A percentile compares a stretch with the other conserved stretches of the same genome.
phyloP scores from a whole-genome alignment of 2,888 invertebrate genomes.

The Tromatobia lineatoria region DNA sequence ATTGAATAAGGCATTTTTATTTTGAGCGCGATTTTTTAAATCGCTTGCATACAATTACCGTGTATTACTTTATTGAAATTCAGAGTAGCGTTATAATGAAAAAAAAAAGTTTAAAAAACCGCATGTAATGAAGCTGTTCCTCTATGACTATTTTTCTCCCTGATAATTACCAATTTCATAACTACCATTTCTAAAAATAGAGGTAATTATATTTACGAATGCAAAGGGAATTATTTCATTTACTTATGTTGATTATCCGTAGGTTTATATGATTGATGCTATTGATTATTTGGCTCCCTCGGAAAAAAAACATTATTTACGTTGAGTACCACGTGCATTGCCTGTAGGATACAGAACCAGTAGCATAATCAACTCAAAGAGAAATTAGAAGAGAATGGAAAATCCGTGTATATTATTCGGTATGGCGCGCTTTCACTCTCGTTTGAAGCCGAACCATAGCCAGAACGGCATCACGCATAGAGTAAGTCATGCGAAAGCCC shows the following conservation, averaged over 20 bases:
- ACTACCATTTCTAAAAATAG: too few species aligned
- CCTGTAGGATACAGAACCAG: neutral
- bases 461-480: slow-evolving; percentile 28
- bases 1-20: too few species aligned
- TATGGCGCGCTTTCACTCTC: slow-evolving; percentile 20
- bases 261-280: neutral
- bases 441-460: slow-evolving; percentile 35
- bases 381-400: slow-evolving; percentile 1
- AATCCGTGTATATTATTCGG: slow-evolving; percentile 17
- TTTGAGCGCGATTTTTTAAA: too few species aligned
- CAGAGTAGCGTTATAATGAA: too few species aligned
- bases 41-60: too few species aligned
- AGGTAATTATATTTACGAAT: neutral
- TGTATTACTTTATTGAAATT: too few species aligned
- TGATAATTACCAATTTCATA: too few species aligned
- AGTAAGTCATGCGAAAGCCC: slow-evolving; percentile 32
- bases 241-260: neutral
- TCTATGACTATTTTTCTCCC: too few species aligned
- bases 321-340: neutral
- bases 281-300: neutral
- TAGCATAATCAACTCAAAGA: neutral
- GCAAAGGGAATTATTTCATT: neutral
- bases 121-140: too few species aligned
- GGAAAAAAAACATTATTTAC: neutral
- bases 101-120: too few species aligned